Evolutionary conservation across 2,113 vertebrate genomes (phyloP), one percentile per base, ranked within the genome.

Genomic region (Aptenodytes patagonicus): DNA sequence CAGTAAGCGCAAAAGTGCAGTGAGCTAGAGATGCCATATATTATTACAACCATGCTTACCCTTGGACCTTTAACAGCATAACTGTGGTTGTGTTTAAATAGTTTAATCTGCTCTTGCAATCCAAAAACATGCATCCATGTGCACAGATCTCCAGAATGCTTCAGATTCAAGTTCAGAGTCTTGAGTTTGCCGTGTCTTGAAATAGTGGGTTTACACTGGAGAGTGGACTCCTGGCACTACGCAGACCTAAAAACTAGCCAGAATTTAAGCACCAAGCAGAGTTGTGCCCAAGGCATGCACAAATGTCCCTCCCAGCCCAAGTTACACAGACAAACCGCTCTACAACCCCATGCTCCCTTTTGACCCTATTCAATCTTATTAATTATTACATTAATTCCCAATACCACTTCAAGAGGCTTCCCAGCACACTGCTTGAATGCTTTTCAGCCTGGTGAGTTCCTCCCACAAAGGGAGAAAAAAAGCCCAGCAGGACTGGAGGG

Each of bases 251-350:
- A 5, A 55, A 72, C 14, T 29, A 32, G 24, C 32, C 62, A 64
- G 46, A 40, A 89, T 57, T 51, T 19, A 62, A 72, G 28, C 12
- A 1, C 20, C 0, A 1, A 72, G 52, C 40, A 44, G 46, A 61
- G 11, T 8, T 31, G 22, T 76, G 62, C 40, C 34, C 18, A 2
- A 60, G 34, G 15, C 2, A 1, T 47, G 34, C 21, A 17, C 3
- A 0, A 8, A 13, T 34, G 26, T 44, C 40, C 40, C 19, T 44
- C 62, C 36, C n/a, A 68, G 54, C 40, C 66, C 36, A 25, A 69
- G 17, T 32, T n/a, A 44, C 2, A 3, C 19, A 28, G 14, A 44
- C 22, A 51, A 57, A 57, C 24, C 1, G 0, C 29, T 69, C n/a
- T 34, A 4, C 47, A 58, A 10, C 44, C 18, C 44, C 31, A 13